A percentile compares a stretch with the other conserved stretches of the same genome.
Conservation (phyloP, 2,113 vertebrate genomes). For the Campylorhamphus procurvoides region DNA sequence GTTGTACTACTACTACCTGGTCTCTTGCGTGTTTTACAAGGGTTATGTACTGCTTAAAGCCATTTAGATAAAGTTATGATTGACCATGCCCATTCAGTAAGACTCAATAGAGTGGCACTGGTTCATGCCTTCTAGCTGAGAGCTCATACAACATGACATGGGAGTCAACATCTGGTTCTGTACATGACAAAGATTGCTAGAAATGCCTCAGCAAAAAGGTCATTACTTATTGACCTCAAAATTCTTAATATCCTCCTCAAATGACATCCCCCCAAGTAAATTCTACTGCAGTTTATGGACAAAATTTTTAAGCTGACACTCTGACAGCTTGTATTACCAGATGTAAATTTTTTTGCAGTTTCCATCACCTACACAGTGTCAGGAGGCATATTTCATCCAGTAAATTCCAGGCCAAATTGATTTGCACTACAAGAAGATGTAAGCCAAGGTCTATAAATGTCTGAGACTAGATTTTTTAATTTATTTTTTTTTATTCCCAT, state of each 20-base stretch:
- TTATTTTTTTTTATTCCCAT: not conserved
- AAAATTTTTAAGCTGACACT: not conserved
- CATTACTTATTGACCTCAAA: not conserved
- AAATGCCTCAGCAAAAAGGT: not conserved
- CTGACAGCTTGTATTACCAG: not conserved
- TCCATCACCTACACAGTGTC: not conserved
- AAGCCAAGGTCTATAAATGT: not conserved
- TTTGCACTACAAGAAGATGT: not conserved
- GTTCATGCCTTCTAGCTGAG: not conserved
- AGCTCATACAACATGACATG: rapidly evolving
- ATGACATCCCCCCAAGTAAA: not conserved
- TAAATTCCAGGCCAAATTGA: not conserved
- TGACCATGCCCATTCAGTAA: not conserved
- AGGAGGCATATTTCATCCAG: not conserved
- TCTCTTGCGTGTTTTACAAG: not conserved
- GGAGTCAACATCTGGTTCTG: not conserved
- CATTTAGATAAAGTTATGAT: not conserved
- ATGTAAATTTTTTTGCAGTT: not conserved
- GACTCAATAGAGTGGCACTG: not conserved
- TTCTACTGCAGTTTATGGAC: not conserved
- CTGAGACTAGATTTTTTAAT: not conserved
- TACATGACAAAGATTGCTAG: not conserved
- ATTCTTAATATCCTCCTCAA: not conserved
- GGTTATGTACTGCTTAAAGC: not conserved
- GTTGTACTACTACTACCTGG: not conserved